These are phyloP conservation scores for Enteromius fasciolatus DNA, from an alignment of 2,797 vertebrate genomes.

Conservation along the genomic window DNA sequence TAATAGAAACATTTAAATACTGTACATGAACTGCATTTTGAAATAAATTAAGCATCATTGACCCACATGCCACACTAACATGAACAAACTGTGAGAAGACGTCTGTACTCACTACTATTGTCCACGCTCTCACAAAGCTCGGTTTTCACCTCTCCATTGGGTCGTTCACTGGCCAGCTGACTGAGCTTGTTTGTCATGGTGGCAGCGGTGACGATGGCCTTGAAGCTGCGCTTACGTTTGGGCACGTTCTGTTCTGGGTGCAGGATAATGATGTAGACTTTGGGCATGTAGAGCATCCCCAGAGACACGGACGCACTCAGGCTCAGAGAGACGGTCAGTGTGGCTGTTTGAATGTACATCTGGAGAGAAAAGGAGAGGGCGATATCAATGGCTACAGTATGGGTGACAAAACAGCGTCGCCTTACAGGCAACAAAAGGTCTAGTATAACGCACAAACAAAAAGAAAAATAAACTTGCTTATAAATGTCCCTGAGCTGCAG, in stretches of 20 bases:
- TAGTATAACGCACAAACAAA: not conserved
- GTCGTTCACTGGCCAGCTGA: conserved; percentile 91
- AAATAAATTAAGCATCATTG: not conserved
- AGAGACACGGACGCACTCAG: conserved; percentile 96
- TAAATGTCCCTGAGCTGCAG: not conserved
- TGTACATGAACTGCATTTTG: not conserved
- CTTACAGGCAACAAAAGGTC: not conserved
- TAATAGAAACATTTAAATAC: not conserved
- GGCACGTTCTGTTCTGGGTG: conserved; percentile 97
- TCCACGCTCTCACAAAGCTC: conserved; percentile 95
- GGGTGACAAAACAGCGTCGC: not conserved
- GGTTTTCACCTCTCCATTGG: conserved; percentile 95
- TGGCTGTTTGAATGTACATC: conserved; percentile 99
- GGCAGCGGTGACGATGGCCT: conserved; percentile 96
- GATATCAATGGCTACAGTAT: not conserved
- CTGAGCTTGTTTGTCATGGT: conserved; percentile 95
- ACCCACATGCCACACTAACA: not conserved
- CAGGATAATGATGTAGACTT: conserved; percentile 97
- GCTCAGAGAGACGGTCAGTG: conserved; percentile 95
- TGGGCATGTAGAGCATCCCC: conserved; percentile 98
- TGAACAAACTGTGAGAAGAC: not conserved
- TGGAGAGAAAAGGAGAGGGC: conserved; percentile 59
- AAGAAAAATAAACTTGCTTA: not conserved
- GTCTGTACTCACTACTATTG: conserved; percentile 87
- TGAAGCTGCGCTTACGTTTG: conserved; percentile 96